Base-by-base conservation (phyloP, 2,113 vertebrate species). In the Myodes glareolus region DNA sequence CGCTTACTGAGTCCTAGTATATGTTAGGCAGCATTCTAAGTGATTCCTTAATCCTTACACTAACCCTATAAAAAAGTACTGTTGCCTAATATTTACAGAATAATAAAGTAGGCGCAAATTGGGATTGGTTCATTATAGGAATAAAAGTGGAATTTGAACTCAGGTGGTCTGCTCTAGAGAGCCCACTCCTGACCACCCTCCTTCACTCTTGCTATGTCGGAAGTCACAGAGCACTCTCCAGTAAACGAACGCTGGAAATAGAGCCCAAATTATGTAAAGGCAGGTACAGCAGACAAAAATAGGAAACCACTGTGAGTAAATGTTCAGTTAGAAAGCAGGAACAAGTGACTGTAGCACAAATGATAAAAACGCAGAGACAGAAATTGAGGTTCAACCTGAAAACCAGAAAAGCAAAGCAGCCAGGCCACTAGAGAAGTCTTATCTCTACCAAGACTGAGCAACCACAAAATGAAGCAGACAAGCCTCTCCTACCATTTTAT, bases 61-160 rank as follows among this genome's bases (percentile, higher is more conserved):
- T 67, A 68, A 11, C 86, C 42, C 11, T 84, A 1, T 78, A 92
- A 90, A 92, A 23, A 88, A 65, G 19, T 82, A 63, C 45, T 42
- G 6, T 84, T 84, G 63, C 45, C 27, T 29, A 50, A 52, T 14
- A 73, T 90, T 86, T 89, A 31, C 33, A 39, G 29, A 81, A 25
- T 87, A 19, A 19, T 45, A 39, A 90, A 86, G 76, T 75, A 81
- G 89, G 91, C 27, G 45, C 25, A 80, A 27, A 67, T 78, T 75
- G 45, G 33, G 8, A 27, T 91, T 82, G 67, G 29, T 42, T 89
- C 90, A 68, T 68, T 68, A 68, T 73, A 88, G 9, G 78, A 78
- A 84, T 88, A 55, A 78, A 92, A n/a, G 42, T 88, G 55, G 36
- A 90, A 90, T 94, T 81, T 85, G 81, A 89, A 23, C 36, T 27